phyloP scores from a whole-genome alignment of 2,113 vertebrate species.

The Misgurnus anguillicaudatus region DNA sequence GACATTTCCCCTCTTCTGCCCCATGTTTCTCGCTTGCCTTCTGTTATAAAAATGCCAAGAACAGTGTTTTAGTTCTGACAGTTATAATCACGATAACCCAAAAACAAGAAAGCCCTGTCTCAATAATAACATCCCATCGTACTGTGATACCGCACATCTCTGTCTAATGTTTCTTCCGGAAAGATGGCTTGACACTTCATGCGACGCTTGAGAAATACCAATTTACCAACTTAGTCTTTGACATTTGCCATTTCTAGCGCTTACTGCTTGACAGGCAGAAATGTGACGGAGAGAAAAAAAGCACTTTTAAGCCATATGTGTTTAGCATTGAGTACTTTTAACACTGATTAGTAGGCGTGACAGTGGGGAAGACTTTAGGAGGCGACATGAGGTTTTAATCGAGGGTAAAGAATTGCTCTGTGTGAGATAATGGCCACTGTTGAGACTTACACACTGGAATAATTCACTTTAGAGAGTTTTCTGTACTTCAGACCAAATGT shows the following conservation, averaged over 20 bases:
- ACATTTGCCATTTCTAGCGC: constrained; percentile 20
- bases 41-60: not conserved
- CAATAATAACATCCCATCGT: constrained; percentile 3
- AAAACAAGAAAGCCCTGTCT: not conserved
- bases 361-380: not conserved
- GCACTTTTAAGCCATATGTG: not conserved
- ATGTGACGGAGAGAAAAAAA: not conserved
- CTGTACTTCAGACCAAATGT: constrained; percentile 11
- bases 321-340: not conserved
- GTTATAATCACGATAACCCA: not conserved
- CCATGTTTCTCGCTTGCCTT: not conserved
- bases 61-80: not conserved
- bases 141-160: not conserved
- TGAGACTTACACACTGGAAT: constrained; percentile 2
- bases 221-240: constrained; percentile 28
- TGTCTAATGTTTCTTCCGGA: not conserved
- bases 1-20: not conserved
- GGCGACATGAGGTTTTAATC: constrained; percentile 1
- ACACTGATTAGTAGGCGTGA: not conserved
- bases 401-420: not conserved
- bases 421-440: not conserved
- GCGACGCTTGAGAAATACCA: constrained; percentile 15
- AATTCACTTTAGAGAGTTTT: not conserved
- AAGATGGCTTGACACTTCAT: not conserved
- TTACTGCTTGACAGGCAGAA: constrained; percentile 4